A percentile compares a stretch with the other conserved stretches of the same genome.
Conservation (phyloP, 2,797 vertebrate genomes). For the Hylomyscus alleni region DNA sequence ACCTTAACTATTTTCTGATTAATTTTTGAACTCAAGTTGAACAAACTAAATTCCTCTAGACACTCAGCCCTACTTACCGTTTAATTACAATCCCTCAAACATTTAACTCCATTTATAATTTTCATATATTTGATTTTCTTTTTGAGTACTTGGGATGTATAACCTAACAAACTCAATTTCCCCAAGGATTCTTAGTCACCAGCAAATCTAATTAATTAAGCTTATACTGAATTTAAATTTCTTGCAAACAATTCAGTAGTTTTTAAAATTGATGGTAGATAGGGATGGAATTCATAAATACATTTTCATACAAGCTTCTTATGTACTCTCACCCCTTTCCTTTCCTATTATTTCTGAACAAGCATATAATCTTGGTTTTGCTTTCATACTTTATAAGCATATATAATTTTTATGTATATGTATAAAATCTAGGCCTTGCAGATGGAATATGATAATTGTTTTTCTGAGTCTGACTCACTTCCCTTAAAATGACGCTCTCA, state of each 20-base stretch:
- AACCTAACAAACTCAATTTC: conserved; percentile 70
- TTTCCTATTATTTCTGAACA: not conserved
- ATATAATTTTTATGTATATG: not conserved
- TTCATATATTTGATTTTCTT: conserved; percentile 77
- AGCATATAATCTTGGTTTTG: not conserved
- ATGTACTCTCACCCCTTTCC: not conserved
- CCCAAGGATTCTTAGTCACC: conserved; percentile 62
- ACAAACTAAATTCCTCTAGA: conserved; percentile 66
- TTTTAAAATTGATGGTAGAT: not conserved
- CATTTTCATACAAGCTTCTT: not conserved
- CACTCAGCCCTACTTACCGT: conserved; percentile 32
- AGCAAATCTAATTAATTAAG: conserved; percentile 70
- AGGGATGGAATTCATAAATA: not conserved
- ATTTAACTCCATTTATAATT: conserved; percentile 72
- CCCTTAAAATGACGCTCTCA: not conserved
- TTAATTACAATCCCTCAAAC: conserved; percentile 69
- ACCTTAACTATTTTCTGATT: conserved; percentile 65
- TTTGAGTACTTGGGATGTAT: conserved; percentile 66
- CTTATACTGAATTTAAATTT: conserved; percentile 63
- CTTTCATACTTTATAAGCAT: not conserved
- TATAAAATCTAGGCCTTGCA: not conserved
- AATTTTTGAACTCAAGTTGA: conserved; percentile 64
- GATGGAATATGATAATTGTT: not conserved
- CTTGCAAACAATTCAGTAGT: conserved; percentile 56
- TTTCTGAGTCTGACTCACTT: conserved; percentile 17